Evolutionary conservation across 2,113 vertebrate genomes (phyloP), one percentile per base, ranked within the genome.

Genomic region (Boulengeromyrus knoepffleri): DNA sequence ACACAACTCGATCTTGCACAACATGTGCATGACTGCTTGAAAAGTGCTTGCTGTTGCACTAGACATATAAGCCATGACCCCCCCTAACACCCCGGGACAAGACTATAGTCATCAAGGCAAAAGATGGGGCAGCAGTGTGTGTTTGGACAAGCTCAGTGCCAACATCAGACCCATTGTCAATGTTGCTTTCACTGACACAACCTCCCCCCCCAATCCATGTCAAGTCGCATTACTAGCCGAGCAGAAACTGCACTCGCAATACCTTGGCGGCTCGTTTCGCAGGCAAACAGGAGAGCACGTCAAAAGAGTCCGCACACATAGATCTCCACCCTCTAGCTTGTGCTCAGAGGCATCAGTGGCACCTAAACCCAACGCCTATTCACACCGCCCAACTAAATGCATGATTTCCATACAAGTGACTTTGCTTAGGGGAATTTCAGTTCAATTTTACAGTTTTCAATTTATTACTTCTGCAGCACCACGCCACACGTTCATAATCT

Each of bases 171-270:
- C 27, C 53, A 70, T 49, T 90, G 36, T 85, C 80, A 84, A 83
- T 49, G 80, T 49, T 27, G 89, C 80, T 27, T 53, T 42, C n/a
- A n/a, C 39, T 62, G 24, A 83, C 83, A 90, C 39, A 90, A 24
- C n/a, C 62, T 3, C n/a, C 24, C n/a, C 62, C 66, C 24, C 24
- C 2, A 27, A 12, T 12, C n/a, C 31, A 77, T 89, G 89, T 91
- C 91, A 91, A 74, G 39, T 15, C 13, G 31, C 42, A 90, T 92
- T 89, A 92, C 89, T 53, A 90, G 46, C 31, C 47, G 88, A 88
- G 89, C 90, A 91, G 89, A 92, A 91, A 80, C 58, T 47, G 24
- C 3, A 10, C 24, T 45, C 1, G 49, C 77, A 83, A 62, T 39
- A 42, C 52, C 89, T 7, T 17, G 10, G 50, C 9, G 46, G 3